Base-by-base conservation (phyloP, 2,888 invertebrate species). In the Caenorhabditis angaria region DNA sequence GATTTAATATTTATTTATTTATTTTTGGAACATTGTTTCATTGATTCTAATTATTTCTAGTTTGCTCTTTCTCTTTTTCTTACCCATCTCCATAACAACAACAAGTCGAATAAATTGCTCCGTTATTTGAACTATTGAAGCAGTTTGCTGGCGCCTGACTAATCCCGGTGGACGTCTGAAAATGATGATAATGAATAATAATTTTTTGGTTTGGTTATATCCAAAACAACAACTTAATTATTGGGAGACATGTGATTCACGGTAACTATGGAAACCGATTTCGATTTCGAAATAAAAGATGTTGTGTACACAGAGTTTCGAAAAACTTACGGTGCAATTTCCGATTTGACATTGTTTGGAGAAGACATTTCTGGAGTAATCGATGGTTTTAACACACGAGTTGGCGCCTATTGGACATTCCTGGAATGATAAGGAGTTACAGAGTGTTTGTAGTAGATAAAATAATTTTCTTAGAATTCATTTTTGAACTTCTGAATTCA, bases 71-170 rank as follows among this genome's bases (percentile, higher is more conserved):
- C 32, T 12, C 32, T 32, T 5, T 8, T 12, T 18, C 41, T 27
- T 63, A 69, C 73, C 73, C 73, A 54, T 73, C 73, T 51, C 73
- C 73, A 60, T 73, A 73, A 56, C 72, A 72, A 56, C 73, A 73
- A 50, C 73, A 73, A 25, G 62, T 62, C 5, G 61, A n/a, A 3
- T 56, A 53, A 32, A 71, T 67, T 8, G 53, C 47, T 24, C 57
- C 48, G 54, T 61, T 64, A 10, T 41, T 32, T 10, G 69, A 56
- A 2, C 61, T 50, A 60, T 73, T 73, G 61, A 65, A 73, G 51
- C 73, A 73, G 57, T 69, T 73, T 24, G 68, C 73, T n/a, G 73
- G 69, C 5, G 73, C 69, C 48, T 68, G 73, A 14, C 41, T 32
- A 0, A 27, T 32, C 41, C 72, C 72, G 3, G 63, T 28, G 14